Base-by-base conservation (phyloP, 2,888 invertebrate species). In the Melikaiella ostensackeni region DNA sequence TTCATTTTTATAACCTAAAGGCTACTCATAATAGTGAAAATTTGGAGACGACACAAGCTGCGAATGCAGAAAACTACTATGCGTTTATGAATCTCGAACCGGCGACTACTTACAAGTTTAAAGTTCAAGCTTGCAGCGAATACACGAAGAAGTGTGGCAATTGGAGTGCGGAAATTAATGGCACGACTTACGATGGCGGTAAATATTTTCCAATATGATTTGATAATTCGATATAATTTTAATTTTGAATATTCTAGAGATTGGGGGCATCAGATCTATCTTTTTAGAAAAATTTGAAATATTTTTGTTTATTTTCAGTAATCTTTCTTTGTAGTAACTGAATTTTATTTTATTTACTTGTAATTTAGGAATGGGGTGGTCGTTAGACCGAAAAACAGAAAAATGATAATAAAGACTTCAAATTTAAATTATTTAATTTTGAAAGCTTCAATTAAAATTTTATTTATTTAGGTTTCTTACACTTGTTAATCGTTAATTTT, bases 71-170 rank as follows among this genome's bases (percentile, higher is more conserved):
- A n/a, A 64, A 63, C 33, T 94, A 96, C 87, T 97, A 96, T 85
- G 95, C 97, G 93, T 97, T 97, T 88, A 94, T 93, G 57, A 94
- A 95, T 88, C 92, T 97, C 74, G 94, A 95, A 84, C 95, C 97
- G 0, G 96, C 96, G 21, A 97, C 96, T 42, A 95, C 94, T 38
- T 97, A 97, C 86, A 93, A 94, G 81, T 97, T 97, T 89, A 94
- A 95, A 93, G 96, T 95, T 85, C 93, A 95, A 42, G 96, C 97
- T 0, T 97, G 98, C 87, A 97, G 96, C 77, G 95, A 96, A 84
- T 95, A 95, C 86, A 96, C 95, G 5, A 93, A 93, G 83, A 92
- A 93, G 59, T 98, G 97, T 88, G 96, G 97, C 0, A 93, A 94
- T 16, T 96, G 96, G 95, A 97, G 97, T 0, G 93, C 94, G 46